Conservation (phyloP, 2,113 vertebrate species). For the Tamias sibiricus region DNA sequence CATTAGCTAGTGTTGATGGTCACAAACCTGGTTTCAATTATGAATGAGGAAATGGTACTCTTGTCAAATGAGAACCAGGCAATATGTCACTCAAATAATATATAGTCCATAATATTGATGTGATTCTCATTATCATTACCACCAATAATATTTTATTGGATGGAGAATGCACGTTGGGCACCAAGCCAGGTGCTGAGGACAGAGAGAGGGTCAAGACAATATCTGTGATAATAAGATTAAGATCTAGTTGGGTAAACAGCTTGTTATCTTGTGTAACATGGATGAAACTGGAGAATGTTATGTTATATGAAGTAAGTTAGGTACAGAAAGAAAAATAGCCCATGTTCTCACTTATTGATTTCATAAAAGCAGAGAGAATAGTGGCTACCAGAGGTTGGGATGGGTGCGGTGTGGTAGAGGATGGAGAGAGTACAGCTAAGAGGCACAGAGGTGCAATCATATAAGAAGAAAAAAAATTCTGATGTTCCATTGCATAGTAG, state of each 20-base stretch:
- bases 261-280: background rate
- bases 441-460: background rate
- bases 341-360: background rate
- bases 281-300: background rate
- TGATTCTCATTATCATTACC: constrained; percentile 7
- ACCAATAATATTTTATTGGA: constrained; percentile 33
- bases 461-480: background rate
- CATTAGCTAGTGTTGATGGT: background rate
- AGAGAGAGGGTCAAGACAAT: background rate
- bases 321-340: background rate
- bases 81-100: background rate
- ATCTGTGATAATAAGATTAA: background rate
- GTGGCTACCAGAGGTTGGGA: background rate
- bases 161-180: background rate
- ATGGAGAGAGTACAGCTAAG: background rate
- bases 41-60: background rate
- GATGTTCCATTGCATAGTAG: background rate
- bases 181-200: constrained; percentile 14
- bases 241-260: background rate
- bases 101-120: constrained; percentile 18
- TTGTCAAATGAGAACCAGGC: constrained; percentile 4
- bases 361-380: background rate
- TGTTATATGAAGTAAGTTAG: background rate
- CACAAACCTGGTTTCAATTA: background rate
- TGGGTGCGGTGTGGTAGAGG: no score